A percentile compares a stretch with the other conserved stretches of the same genome.
These are phyloP conservation scores for Odiellus spinosus DNA, from an alignment of 2,888 invertebrate genomes.

Conservation along the genomic window DNA sequence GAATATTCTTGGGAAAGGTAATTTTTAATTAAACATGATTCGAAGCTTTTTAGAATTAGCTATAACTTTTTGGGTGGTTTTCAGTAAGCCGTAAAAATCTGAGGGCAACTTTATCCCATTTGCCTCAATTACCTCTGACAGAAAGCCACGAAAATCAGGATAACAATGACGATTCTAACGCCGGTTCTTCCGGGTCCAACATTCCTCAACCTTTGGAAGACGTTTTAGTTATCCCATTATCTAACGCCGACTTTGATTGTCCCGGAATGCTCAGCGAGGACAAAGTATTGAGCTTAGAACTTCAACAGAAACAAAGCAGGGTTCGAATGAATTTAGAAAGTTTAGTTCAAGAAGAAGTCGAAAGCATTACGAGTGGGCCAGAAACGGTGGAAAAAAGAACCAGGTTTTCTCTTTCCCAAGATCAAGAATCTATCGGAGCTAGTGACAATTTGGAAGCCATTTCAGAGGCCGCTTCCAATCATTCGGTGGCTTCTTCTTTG, in stretches of 20 bases:
- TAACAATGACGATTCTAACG: too few species aligned
- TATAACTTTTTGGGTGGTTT: too few species aligned
- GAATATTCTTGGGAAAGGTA: constrained; percentile 17
- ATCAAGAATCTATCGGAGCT: constrained; percentile 53
- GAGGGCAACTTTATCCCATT: too few species aligned
- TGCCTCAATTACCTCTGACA: too few species aligned
- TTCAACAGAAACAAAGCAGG: constrained; percentile 26
- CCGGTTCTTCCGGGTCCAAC: too few species aligned
- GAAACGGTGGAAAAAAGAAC: constrained; percentile 34
- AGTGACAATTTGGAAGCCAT: constrained; percentile 89
- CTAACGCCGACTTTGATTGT: constrained; percentile 40
- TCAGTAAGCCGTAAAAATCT: constrained; percentile 10
- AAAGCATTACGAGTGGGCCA: constrained; percentile 19
- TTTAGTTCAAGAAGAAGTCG: constrained; percentile 18
- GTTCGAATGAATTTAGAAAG: constrained; percentile 21
- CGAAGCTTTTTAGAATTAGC: too few species aligned
- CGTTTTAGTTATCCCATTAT: constrained; percentile 53
- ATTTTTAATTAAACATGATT: too few species aligned
- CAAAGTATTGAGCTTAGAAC: constrained; percentile 33
- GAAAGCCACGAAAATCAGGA: too few species aligned
- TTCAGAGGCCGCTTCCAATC: constrained; percentile 88
- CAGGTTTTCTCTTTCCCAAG: constrained; percentile 70
- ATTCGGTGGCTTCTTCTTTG: constrained; percentile 72
- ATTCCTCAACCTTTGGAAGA: constrained; percentile 16
- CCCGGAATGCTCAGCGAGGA: constrained; percentile 50